Evolutionary conservation across 2,888 invertebrate species (phyloP), one percentile per base, ranked within the genome.

Genomic region (Tuta absoluta): DNA sequence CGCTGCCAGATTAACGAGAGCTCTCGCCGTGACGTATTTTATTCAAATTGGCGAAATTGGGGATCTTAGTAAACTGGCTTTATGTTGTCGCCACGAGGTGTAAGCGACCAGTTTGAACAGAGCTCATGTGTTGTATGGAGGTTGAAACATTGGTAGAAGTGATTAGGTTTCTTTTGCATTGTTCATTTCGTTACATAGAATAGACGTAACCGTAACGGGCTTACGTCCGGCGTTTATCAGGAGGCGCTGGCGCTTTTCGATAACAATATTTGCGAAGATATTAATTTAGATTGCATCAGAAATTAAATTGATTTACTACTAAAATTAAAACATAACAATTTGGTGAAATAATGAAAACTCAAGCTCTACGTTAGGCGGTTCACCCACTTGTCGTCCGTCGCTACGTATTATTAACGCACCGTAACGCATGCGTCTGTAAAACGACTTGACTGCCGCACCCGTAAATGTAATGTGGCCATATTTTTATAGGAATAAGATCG

Each of bases 21-120:
- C 61, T 61, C 17, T 49, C 10, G 51, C 51, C 51, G 23, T 53
- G 51, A 53, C 51, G 51, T 53, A 23, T 23, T 53, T 53, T 14
- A 53, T 53, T 53, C 23, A 23, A 24, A 53, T 53, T 24, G 51
- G 51, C 24, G 24, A 53, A 53, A 24, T 24, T 11, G 51, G 12
- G 24, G 51, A 12, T 53, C 51, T 23, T 53, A 4, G 10, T 51
- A 12, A 4, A 14, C 14, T 53, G 51, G 51, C 14, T 23, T 12
- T 12, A 14, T 14, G 12, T 23, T 23, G 21, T 23, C 51, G 23
- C 51, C 24, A 53, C 51, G 51, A 53, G 51, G 51, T 53, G 23
- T 4, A 10, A 23, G 51, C 23, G 51, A 4, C 51, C 51, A 14
- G 4, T 53, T 23, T 23, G 11, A 23, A 3, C 0, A 24, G 51